phyloP scores from a whole-genome alignment of 2,113 vertebrate species.

The Oreocharis arfaki region DNA sequence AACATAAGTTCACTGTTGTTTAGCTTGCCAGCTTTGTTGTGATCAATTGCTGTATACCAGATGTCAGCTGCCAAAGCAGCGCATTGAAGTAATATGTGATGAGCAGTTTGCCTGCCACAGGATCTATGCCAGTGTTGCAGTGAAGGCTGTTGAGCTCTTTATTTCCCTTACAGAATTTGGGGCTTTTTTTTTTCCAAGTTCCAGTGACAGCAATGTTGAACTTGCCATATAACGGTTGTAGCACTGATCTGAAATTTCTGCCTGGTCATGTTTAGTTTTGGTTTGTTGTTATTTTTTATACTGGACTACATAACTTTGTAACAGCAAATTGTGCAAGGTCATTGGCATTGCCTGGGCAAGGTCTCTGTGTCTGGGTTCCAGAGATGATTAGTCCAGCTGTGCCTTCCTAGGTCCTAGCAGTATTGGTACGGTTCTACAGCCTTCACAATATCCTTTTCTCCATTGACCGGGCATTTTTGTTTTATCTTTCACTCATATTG shows the following conservation, averaged over 20 bases:
- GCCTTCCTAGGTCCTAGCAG: neutral
- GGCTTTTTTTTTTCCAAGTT: neutral
- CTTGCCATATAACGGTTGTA: neutral
- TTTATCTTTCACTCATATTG: neutral
- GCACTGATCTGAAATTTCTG: neutral
- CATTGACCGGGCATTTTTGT: fast-evolving
- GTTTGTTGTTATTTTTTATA: neutral
- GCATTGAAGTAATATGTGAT: constrained; percentile 52
- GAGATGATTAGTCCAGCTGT: neutral
- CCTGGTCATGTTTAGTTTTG: neutral
- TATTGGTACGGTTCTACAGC: neutral
- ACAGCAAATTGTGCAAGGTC: neutral
- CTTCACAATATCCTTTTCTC: neutral
- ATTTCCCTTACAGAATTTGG: neutral
- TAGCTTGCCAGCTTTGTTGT: constrained; percentile 44
- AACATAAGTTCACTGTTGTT: constrained; percentile 50
- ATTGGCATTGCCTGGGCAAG: neutral
- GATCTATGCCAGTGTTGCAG: neutral
- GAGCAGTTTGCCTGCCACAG: constrained; percentile 34
- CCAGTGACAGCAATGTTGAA: neutral
- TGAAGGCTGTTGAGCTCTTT: neutral
- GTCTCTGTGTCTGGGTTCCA: neutral
- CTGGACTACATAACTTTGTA: neutral
- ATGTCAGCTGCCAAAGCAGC: constrained; percentile 56
- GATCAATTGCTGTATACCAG: constrained; percentile 53